Conservation (phyloP, 2,797 vertebrate species). For the Lacerta agilis region DNA sequence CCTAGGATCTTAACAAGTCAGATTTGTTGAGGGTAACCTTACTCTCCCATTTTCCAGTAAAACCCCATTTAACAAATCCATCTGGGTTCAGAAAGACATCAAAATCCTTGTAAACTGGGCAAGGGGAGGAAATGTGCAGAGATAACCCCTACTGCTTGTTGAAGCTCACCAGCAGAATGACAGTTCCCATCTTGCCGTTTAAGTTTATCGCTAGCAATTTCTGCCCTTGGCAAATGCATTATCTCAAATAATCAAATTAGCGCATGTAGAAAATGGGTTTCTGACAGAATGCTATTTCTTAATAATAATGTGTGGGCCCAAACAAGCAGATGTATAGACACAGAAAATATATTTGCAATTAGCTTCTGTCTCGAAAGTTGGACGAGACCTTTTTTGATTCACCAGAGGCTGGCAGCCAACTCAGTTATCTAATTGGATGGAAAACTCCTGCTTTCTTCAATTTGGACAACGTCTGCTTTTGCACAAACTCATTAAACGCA, state of each 20-base stretch:
- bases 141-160: slow-evolving; percentile 3
- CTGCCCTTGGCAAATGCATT: slow-evolving; percentile 49
- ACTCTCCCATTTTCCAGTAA: background rate
- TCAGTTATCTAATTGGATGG: slow-evolving; percentile 69
- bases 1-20: background rate
- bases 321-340: background rate
- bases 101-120: background rate
- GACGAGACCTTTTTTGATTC: slow-evolving; percentile 66
- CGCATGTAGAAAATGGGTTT: slow-evolving; percentile 56
- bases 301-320: slow-evolving; percentile 48
- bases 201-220: slow-evolving; percentile 46
- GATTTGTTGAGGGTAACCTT: background rate
- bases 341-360: slow-evolving; percentile 70
- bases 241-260: slow-evolving; percentile 59
- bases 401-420: slow-evolving; percentile 64
- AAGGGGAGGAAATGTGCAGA: slow-evolving; percentile 2
- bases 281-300: slow-evolving; percentile 65
- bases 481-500: slow-evolving; percentile 73
- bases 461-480: slow-evolving; percentile 66
- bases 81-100: background rate
- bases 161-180: slow-evolving; percentile 27
- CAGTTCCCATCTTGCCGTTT: slow-evolving; percentile 38
- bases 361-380: slow-evolving; percentile 67
- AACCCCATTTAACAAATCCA: background rate
- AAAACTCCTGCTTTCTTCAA: slow-evolving; percentile 62